Evolutionary conservation across 1,140 invertebrate species (phyloP).

Genomic region (Hycleus phaleratus): DNA sequence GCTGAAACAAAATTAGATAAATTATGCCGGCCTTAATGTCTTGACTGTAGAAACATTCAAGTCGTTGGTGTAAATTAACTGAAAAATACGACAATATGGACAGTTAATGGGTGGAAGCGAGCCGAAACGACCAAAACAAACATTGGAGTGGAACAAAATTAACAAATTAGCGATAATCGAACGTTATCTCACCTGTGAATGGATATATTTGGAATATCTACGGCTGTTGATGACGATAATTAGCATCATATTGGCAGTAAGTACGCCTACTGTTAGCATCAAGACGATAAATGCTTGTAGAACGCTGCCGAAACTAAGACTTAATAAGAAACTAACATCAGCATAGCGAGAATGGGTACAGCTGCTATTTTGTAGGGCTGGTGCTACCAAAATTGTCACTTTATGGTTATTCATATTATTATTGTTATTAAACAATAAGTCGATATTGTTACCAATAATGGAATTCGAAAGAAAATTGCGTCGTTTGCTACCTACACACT

Average conservation of each 20-base stretch:
- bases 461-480: no score
- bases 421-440: no score
- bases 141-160: no score
- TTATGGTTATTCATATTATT: constrained; percentile 21
- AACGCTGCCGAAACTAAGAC: constrained; percentile 59
- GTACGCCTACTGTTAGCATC: constrained; percentile 63
- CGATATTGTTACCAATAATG: no score
- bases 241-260: constrained; percentile 68
- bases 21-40: no score
- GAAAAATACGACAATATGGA: no score
- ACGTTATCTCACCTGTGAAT: constrained; percentile 60
- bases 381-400: constrained; percentile 57
- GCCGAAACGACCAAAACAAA: no score
- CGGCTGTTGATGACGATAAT: constrained; percentile 76
- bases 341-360: constrained; percentile 60
- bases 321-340: constrained; percentile 50
- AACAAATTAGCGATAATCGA: no score
- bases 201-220: constrained; percentile 73
- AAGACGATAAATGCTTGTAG: constrained; percentile 68
- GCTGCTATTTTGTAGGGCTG: constrained; percentile 69
- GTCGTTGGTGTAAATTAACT: no score
- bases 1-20: constrained; percentile 49
- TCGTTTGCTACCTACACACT: no score
- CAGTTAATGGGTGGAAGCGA: no score
- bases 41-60: no score